Conservation (phyloP, 2,888 invertebrate genomes). For the Ceratothoa steindachneri region DNA sequence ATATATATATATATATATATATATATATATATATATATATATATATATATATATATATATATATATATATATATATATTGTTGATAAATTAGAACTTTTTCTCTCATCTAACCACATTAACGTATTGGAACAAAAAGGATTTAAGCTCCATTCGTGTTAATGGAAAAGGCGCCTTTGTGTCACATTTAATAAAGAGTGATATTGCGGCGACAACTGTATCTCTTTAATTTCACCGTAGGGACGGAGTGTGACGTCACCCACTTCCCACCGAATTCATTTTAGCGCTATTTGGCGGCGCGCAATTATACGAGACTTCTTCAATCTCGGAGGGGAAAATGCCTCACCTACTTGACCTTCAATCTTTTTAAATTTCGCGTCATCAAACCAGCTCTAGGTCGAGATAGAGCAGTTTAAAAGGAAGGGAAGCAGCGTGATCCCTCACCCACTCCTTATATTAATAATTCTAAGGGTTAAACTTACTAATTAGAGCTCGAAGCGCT, state of each 20-base stretch:
- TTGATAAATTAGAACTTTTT: neutral
- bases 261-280: too few species aligned
- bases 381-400: too few species aligned
- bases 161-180: conserved; percentile 3
- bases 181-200: neutral
- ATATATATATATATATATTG: neutral
- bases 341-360: too few species aligned
- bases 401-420: too few species aligned
- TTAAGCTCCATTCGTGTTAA: neutral
- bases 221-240: neutral
- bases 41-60: neutral
- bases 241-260: neutral
- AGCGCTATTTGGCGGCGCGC: too few species aligned
- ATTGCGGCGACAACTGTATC: neutral
- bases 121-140: neutral
- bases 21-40: neutral
- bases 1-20: neutral
- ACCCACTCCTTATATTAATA: too few species aligned
- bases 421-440: too few species aligned
- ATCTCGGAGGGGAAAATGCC: too few species aligned
- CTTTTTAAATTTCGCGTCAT: too few species aligned
- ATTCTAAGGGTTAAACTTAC: too few species aligned
- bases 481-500: too few species aligned
- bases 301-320: too few species aligned
- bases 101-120: neutral